Base-by-base conservation (phyloP, 64 coral and sea anemone genomes). In the Trachythela sp. region DNA sequence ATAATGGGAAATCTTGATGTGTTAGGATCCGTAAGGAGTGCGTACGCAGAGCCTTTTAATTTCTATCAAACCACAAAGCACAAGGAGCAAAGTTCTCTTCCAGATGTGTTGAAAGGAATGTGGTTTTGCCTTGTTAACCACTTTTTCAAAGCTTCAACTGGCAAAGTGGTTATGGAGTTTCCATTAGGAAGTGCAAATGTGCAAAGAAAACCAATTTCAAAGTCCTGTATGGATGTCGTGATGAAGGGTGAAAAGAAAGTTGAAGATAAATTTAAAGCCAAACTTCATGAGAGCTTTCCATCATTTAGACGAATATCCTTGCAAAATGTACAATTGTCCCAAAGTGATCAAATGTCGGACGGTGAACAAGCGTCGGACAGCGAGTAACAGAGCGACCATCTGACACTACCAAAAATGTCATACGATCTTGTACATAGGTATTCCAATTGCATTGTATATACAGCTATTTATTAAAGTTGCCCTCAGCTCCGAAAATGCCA, bases 231-330 rank as follows among this genome's bases (percentile, higher is more conserved):
- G 54, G 54, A 59, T 11, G 18, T 59, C 54, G 2, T 59, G 7
- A 77, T 34, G 71, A 77, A 77, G 26, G 71, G 71, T 77, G 71
- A 77, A 35, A 39, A 13, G 8, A 77, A 77, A 77, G 36, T 77
- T 4, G 26, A 77, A 77, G 71, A 77, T 3, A 77, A 77, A 27
- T 77, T 77, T 77, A n/a, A 29, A 77, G 11, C 26, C 2, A 77
- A 77, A 77, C 71, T 77, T 77, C 71, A 77, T 35, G 71, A 77
- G 32, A 77, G 13, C 17, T 77, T 77, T 77, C 71, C 71, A 5
- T 77, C 71, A 34, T 77, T 35, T 77, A 77, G 71, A 18, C 7
- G 4, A 77, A 27, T 77, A 32, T 77, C 71, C 9, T 77, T 35
- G 31, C 13, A 77, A 34, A 77, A 77, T 77, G 2, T 77, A 39